These are phyloP conservation scores for human (Homo sapiens) DNA, from an alignment of 2,113 vertebrate genomes.

Conservation along the genomic window DNA sequence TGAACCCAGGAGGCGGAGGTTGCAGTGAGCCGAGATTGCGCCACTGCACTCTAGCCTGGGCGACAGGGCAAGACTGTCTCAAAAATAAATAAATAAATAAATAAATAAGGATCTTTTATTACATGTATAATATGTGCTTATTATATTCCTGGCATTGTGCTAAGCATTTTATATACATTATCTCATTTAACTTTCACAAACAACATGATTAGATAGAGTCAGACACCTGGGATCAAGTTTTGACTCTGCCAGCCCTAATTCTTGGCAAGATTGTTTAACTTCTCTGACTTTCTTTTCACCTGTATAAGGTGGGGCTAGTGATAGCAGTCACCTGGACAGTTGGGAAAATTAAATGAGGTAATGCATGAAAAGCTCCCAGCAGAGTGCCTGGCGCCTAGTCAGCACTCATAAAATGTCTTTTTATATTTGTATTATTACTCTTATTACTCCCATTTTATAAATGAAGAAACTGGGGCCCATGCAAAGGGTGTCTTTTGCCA, in stretches of 20 bases:
- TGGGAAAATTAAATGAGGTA: neutral
- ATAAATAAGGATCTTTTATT: too few relatives aligned
- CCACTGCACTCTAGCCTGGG: neutral
- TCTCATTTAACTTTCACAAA: neutral
- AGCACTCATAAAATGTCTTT: neutral
- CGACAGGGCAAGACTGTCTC: neutral
- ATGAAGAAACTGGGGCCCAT: neutral
- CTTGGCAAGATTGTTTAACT: neutral
- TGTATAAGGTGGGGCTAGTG: neutral
- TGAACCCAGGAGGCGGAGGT: neutral
- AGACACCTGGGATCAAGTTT: neutral
- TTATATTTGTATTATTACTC: neutral
- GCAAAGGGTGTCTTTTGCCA: neutral
- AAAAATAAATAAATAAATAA: neutral
- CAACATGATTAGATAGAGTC: neutral
- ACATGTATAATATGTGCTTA: neutral
- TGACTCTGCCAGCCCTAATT: neutral
- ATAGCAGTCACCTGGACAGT: neutral
- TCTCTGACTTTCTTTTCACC: neutral
- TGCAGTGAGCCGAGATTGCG: neutral
- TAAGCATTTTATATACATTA: neutral
- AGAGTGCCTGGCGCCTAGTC: neutral
- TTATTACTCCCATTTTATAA: neutral
- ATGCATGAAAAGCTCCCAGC: neutral
- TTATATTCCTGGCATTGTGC: neutral